A percentile compares a stretch with the other conserved stretches of the same genome.
phyloP scores from a whole-genome alignment of 1,140 invertebrate species.

The Delia radicum region DNA sequence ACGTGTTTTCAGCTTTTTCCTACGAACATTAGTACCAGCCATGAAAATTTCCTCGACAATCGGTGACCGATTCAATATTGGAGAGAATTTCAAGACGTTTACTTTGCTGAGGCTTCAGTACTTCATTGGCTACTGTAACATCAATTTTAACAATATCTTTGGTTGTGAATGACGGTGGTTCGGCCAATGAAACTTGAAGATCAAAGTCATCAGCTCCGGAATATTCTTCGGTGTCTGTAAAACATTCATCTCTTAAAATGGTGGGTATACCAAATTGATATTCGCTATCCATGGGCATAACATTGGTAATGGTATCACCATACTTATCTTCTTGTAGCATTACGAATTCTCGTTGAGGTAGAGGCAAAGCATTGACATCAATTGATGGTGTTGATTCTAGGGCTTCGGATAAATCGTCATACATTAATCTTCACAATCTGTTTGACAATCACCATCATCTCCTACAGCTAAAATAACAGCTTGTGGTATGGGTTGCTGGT shows the following conservation, averaged over 20 bases:
- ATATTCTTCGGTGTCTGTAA: conserved; percentile 58
- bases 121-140: conserved; percentile 46
- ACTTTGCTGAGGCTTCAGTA: conserved; percentile 41
- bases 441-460: conserved; percentile 42
- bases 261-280: conserved; percentile 50
- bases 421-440: conserved; percentile 57
- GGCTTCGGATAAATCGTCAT: conserved; percentile 39
- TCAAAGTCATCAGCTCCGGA: conserved; percentile 54
- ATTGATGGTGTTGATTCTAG: not conserved
- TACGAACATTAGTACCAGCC: conserved; percentile 45
- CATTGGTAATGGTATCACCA: conserved; percentile 55
- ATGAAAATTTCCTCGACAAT: conserved; percentile 60
- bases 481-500: conserved; percentile 44
- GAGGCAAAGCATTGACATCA: conserved; percentile 42
- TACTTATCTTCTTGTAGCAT: conserved; percentile 57
- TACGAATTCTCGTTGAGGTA: conserved; percentile 56
- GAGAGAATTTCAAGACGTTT: conserved; percentile 43
- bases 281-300: conserved; percentile 56
- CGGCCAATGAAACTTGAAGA: conserved; percentile 33
- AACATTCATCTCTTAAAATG: conserved; percentile 44
- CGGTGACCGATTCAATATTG: conserved; percentile 55
- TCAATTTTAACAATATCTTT: conserved; percentile 37
- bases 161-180: conserved; percentile 31
- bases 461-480: conserved; percentile 44
- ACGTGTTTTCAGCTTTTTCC: conserved; percentile 50